A percentile compares a stretch with the other conserved stretches of the same genome.
Conservation (phyloP, 2,113 vertebrate genomes). For the Brachypodius melanocephalos region DNA sequence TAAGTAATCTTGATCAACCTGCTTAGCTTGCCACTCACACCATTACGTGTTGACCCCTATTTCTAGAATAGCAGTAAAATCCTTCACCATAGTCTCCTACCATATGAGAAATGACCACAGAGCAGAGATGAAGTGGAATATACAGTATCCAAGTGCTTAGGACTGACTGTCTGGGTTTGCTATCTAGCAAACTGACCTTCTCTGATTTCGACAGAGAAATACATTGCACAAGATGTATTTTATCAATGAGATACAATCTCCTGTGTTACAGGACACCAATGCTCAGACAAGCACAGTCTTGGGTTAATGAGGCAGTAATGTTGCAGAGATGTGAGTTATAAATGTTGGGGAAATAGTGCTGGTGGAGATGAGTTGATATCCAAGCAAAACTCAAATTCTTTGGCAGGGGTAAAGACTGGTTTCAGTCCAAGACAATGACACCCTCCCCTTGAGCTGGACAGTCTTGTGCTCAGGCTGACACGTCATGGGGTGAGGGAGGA, state of each 20-base stretch:
- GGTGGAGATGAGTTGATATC: not conserved
- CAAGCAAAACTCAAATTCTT: not conserved
- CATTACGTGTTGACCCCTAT: rapidly evolving
- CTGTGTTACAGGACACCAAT: rapidly evolving
- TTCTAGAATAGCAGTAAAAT: not conserved
- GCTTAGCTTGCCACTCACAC: not conserved
- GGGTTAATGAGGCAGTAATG: not conserved
- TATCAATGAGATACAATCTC: not conserved
- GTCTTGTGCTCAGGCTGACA: not conserved
- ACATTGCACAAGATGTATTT: not conserved
- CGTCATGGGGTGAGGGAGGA: not conserved
- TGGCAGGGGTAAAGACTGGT: not conserved
- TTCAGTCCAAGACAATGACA: not conserved
- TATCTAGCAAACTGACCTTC: not conserved
- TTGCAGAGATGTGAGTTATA: not conserved
- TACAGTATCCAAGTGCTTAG: not conserved
- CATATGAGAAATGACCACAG: not conserved
- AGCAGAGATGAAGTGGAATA: not conserved
- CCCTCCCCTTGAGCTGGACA: not conserved
- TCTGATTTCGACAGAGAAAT: not conserved
- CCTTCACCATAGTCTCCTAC: not conserved
- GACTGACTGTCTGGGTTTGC: not conserved
- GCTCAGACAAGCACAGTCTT: not conserved
- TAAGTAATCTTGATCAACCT: not conserved
- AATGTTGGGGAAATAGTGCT: not conserved